A percentile compares a stretch with the other conserved stretches of the same genome.
Conservation (phyloP, 2,797 vertebrate genomes). For the Brotula barbata region DNA sequence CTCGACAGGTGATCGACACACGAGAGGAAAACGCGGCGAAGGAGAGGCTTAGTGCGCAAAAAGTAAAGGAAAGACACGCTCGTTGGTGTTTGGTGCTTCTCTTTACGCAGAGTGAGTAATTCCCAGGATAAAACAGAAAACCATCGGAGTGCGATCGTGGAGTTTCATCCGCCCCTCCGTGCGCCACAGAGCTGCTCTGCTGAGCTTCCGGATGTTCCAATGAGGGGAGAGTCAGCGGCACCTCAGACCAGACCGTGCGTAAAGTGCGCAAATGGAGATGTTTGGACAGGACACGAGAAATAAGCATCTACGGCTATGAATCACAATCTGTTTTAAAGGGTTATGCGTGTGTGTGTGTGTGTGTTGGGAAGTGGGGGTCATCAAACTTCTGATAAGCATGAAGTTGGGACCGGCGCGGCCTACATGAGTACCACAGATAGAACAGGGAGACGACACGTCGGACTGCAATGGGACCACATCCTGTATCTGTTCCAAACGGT, state of each 20-base stretch:
- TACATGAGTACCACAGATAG: not conserved
- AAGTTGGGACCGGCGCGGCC: not conserved
- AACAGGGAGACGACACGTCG: not conserved
- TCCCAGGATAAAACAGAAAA: conserved; percentile 35
- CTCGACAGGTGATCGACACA: conserved; percentile 32
- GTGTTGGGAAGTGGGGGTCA: not conserved
- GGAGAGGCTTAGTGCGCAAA: conserved; percentile 2
- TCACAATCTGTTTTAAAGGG: conserved; percentile 3
- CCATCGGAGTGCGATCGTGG: not conserved
- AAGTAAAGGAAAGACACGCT: conserved; percentile 13
- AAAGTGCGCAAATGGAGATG: conserved; percentile 40
- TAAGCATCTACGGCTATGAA: conserved; percentile 31
- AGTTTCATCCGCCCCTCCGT: conserved; percentile 51
- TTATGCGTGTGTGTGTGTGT: not conserved
- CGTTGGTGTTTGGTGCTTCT: conserved; percentile 20
- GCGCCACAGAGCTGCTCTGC: conserved; percentile 12
- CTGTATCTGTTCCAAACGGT: not conserved
- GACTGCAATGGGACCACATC: accelerated
- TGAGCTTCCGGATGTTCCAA: conserved; percentile 60
- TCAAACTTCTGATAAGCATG: not conserved
- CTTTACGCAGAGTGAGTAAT: conserved; percentile 20
- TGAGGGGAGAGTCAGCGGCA: conserved; percentile 39
- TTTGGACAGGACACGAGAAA: conserved; percentile 16
- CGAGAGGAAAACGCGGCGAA: not conserved
- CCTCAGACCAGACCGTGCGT: conserved; percentile 6